A percentile compares a stretch with the other conserved stretches of the same genome.
These are phyloP conservation scores for Hydrochoerus hydrochaeris DNA, from an alignment of 2,113 vertebrate species.

Conservation along the genomic window DNA sequence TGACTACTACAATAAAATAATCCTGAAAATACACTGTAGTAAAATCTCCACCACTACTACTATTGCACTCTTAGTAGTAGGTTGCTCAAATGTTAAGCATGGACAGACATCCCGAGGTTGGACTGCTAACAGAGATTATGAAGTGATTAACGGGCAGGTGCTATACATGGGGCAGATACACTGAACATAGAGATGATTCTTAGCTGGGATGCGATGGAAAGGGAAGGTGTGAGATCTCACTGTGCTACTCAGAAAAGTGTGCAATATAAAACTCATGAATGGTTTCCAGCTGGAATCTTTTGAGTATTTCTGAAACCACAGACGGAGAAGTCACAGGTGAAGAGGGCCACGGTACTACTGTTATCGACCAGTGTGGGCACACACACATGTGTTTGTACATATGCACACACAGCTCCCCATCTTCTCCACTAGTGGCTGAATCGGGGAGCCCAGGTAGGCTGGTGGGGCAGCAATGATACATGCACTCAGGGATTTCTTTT, in stretches of 20 bases:
- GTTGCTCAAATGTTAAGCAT: too few relatives aligned
- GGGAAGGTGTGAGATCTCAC: background rate
- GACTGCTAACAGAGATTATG: too few relatives aligned
- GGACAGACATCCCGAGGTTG: fast-evolving
- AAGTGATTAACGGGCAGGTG: background rate
- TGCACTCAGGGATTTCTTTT: too few relatives aligned
- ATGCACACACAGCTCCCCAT: background rate
- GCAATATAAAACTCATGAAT: background rate
- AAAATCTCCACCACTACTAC: too few relatives aligned
- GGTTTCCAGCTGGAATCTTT: background rate
- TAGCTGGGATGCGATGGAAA: background rate
- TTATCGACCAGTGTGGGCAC: fast-evolving
- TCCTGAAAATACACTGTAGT: background rate
- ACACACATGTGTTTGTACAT: background rate
- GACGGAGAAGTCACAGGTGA: background rate
- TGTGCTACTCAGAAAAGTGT: background rate
- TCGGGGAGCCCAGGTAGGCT: background rate
- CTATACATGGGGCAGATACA: too few relatives aligned
- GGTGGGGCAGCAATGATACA: fast-evolving
- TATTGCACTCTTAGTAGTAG: background rate
- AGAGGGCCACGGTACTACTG: too few relatives aligned
- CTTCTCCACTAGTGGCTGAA: background rate
- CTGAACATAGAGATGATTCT: background rate
- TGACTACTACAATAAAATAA: background rate
- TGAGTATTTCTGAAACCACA: background rate